Percentiles rank a stretch among this genome's conserved stretches.
These are phyloP conservation scores for Melanaphis sacchari DNA, from an alignment of 1,140 invertebrate species.

Conservation along the genomic window DNA sequence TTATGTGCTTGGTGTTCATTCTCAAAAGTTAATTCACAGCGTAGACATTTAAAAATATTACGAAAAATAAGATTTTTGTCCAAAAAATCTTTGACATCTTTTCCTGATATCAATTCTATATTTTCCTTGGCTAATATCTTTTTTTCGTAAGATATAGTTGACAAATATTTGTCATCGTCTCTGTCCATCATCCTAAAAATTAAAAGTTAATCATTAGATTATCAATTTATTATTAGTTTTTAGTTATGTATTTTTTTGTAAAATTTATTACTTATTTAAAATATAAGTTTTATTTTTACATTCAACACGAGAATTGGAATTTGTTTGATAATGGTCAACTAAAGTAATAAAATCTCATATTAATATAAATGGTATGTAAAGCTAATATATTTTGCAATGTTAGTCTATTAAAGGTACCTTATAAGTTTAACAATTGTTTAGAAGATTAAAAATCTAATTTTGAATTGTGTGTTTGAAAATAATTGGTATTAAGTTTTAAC, in stretches of 20 bases:
- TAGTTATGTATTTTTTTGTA: neutral
- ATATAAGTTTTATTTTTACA: neutral
- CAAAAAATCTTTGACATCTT: neutral
- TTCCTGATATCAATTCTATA: neutral
- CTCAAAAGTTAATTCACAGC: slow-evolving; percentile 42
- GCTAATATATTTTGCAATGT: too few relatives aligned
- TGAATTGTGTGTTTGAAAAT: too few relatives aligned
- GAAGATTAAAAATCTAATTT: too few relatives aligned
- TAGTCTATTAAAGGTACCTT: too few relatives aligned
- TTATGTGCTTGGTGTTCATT: slow-evolving; percentile 19
- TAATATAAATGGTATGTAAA: neutral
- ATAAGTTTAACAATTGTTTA: too few relatives aligned
- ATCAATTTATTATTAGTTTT: neutral
- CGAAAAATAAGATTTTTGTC: neutral
- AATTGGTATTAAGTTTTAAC: too few relatives aligned
- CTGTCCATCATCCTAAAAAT: neutral
- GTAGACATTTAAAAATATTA: slow-evolving; percentile 46
- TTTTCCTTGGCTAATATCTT: slow-evolving; percentile 16
- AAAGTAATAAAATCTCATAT: neutral
- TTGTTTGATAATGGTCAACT: neutral
- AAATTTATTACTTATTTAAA: neutral
- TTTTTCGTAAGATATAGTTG: slow-evolving; percentile 26
- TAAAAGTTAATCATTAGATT: neutral
- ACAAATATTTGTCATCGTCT: neutral
- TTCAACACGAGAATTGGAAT: neutral